phyloP scores from a whole-genome alignment of 2,113 vertebrate genomes.

The Catharus bicknelli region DNA sequence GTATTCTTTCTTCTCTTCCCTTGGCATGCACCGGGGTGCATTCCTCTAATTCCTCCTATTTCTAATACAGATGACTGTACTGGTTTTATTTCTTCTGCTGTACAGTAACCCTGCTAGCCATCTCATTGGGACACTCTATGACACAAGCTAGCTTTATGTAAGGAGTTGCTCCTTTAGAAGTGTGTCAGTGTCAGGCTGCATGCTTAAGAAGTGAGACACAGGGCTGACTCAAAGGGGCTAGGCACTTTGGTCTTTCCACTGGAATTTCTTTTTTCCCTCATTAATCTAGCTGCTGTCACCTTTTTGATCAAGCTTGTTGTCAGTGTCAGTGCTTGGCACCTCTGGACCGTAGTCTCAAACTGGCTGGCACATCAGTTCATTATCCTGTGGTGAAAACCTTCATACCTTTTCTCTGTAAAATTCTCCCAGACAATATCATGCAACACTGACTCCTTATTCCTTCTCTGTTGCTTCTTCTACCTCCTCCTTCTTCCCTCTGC shows the following conservation, averaged over 20 bases:
- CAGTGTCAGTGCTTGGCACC: too few species aligned
- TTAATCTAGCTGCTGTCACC: not conserved
- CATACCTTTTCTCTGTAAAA: too few species aligned
- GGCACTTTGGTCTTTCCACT: not conserved
- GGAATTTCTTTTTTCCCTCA: not conserved
- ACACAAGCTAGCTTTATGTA: not conserved
- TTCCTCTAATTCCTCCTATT: not conserved
- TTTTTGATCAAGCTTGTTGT: not conserved
- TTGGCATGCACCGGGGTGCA: not conserved
- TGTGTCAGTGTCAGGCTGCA: not conserved
- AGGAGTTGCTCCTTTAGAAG: not conserved
- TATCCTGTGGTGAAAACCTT: too few species aligned
- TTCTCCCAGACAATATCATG: too few species aligned
- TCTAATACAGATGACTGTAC: not conserved
- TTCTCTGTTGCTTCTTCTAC: too few species aligned
- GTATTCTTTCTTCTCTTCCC: not conserved
- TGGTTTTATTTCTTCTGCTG: not conserved
- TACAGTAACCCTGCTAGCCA: not conserved
- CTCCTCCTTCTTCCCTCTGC: too few species aligned
- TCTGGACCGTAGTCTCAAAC: too few species aligned
- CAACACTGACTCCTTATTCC: too few species aligned
- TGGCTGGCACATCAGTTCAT: too few species aligned
- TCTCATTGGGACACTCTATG: not conserved
- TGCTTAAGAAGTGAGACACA: not conserved
- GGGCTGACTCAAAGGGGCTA: not conserved